Percentiles rank a stretch among this genome's conserved stretches.
phyloP scores from a whole-genome alignment of 2,888 invertebrate species.

The Amaurobius ferox region DNA sequence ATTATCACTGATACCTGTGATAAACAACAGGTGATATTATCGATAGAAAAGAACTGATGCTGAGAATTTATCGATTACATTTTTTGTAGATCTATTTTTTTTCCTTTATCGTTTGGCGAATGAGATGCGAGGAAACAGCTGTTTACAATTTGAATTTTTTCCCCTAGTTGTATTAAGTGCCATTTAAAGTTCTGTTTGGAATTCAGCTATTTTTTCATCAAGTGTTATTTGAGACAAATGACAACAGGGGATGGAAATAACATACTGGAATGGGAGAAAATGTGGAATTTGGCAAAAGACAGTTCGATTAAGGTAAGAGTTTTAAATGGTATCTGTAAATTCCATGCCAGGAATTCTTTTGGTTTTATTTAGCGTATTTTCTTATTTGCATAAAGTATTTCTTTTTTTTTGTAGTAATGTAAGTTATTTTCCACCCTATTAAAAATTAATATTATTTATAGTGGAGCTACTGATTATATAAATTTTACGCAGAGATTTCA shows the following conservation, averaged over 20 bases:
- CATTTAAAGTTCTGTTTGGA: background rate
- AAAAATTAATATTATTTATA: no score
- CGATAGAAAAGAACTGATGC: background rate
- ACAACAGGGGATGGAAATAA: background rate
- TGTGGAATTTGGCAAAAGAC: background rate
- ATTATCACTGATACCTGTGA: background rate
- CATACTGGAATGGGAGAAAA: background rate
- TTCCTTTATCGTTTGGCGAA: background rate
- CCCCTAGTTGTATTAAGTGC: background rate
- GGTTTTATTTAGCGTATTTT: no score
- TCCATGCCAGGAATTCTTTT: no score
- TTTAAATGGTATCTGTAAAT: no score
- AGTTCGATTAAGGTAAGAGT: background rate
- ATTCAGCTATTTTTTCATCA: background rate
- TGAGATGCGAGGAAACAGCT: slow-evolving; percentile 11
- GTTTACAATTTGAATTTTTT: background rate
- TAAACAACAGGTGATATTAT: background rate
- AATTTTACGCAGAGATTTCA: no score
- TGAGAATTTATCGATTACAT: background rate
- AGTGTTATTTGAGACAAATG: background rate
- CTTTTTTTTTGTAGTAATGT: no score
- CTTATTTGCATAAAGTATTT: no score
- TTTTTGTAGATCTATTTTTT: background rate
- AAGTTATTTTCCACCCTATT: no score
- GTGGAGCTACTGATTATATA: no score